Evolutionary conservation across 2,113 vertebrate species (phyloP), one percentile per base, ranked within the genome.

Genomic region (Herpailurus yagouaroundi): DNA sequence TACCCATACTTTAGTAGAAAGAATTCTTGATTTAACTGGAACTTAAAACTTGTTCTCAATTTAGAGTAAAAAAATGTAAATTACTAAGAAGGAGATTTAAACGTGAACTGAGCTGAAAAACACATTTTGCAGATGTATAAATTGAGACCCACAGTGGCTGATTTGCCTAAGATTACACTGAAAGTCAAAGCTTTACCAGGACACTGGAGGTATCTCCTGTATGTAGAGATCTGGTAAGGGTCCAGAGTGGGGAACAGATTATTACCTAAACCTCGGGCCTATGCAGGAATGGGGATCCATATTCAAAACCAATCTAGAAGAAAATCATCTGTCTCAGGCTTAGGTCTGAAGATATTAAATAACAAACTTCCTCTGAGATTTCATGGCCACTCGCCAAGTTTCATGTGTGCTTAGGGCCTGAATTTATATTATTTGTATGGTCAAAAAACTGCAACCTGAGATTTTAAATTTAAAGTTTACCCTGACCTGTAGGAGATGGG

Each of bases 391-490:
- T 63, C 48, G 57, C 7, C 41, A 64, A 33, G 41, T 84, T 97
- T 87, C 84, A 66, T 16, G 41, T 82, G 84, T 29, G 21, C 63
- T 31, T 81, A 8, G 18, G 19, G 23, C 33, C 77, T 38, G 1
- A 92, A 93, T 83, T 77, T 92, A 63, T 77, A 83, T 6, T 38
- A 19, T 48, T 50, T 82, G 52, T 82, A 36, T 89, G 33, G 31
- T 33, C 38, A 5, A 63, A 33, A 89, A 81, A n/a, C 11, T 86
- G 25, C 91, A 80, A 81, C 57, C 21, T 57, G 19, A 92, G 45
- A 83, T 87, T 96, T 93, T 86, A 83, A 83, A 86, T 76, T n/a
- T 93, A 82, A 93, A 81, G 48, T 94, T 96, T 92, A 45, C 5
- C 5, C 14, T 50, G 50, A 31, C 82, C n/a, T 86, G 68, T 55